A percentile compares a stretch with the other conserved stretches of the same genome.
These are phyloP conservation scores for Etheostoma spectabile DNA, from an alignment of 2,113 vertebrate genomes.

Conservation along the genomic window DNA sequence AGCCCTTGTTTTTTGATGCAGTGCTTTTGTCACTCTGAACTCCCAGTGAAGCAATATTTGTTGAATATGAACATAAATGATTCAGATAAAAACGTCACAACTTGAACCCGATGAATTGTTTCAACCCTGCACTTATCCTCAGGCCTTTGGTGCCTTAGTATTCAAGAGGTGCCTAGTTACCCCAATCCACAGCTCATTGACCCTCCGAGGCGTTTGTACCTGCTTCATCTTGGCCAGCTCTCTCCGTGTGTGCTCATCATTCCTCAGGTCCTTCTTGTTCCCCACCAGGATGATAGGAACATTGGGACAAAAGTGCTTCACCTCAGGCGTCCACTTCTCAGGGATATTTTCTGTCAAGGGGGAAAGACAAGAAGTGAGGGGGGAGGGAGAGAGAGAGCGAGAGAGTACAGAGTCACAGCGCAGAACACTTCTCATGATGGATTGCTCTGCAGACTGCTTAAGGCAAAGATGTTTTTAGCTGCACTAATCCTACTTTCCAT, in stretches of 20 bases:
- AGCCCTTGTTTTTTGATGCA: background rate
- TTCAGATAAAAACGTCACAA: background rate
- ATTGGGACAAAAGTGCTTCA: slow-evolving; percentile 98
- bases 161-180: background rate
- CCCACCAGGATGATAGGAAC: slow-evolving; percentile 98
- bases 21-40: background rate
- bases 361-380: slow-evolving; percentile 35
- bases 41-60: background rate
- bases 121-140: background rate
- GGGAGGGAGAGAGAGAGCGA: slow-evolving; percentile 1
- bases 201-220: slow-evolving; percentile 74
- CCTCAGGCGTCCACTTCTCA: slow-evolving; percentile 98
- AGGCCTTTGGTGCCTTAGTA: background rate
- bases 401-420: slow-evolving; percentile 41
- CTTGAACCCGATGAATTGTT: background rate
- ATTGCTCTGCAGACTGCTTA: slow-evolving; percentile 57
- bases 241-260: slow-evolving; percentile 92
- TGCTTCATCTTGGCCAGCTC: slow-evolving; percentile 99
- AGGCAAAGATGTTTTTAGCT: slow-evolving; percentile 71
- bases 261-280: slow-evolving; percentile 98
- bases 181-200: slow-evolving; percentile 3
- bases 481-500: slow-evolving; percentile 58
- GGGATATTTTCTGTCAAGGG: slow-evolving; percentile 93
- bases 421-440: slow-evolving; percentile 63
- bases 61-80: slow-evolving; percentile 10